These are phyloP conservation scores for Cheilosia grossa DNA, from an alignment of 2,888 invertebrate genomes.

Conservation along the genomic window DNA sequence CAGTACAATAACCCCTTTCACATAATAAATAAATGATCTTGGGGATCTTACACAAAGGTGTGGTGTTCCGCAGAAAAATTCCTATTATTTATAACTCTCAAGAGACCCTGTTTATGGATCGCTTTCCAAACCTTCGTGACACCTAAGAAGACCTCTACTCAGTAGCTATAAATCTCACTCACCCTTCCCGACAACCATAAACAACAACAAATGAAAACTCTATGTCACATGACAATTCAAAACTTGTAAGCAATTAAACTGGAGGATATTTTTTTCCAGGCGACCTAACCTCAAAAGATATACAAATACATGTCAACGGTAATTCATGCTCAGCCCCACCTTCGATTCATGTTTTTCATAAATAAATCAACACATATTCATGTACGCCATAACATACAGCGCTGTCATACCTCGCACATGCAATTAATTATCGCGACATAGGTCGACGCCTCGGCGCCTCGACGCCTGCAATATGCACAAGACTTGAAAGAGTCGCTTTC, in stretches of 20 bases:
- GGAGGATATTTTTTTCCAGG: neutral
- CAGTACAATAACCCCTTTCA: too few relatives aligned
- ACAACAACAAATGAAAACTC: neutral
- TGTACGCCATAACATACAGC: constrained; percentile 21
- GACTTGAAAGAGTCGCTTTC: neutral
- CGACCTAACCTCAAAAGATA: neutral
- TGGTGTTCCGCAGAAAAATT: too few relatives aligned
- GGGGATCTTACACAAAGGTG: too few relatives aligned
- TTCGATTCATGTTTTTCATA: constrained; percentile 34
- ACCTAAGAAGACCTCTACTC: too few relatives aligned
- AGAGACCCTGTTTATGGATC: too few relatives aligned
- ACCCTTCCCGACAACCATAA: too few relatives aligned
- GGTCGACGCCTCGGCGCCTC: constrained; percentile 29
- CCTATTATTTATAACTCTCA: too few relatives aligned
- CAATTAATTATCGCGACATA: constrained; percentile 44
- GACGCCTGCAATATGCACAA: neutral
- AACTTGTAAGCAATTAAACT: neutral
- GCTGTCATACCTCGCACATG: constrained; percentile 15
- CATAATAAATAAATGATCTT: too few relatives aligned
- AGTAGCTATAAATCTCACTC: too few relatives aligned
- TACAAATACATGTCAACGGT: neutral
- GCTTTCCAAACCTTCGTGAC: too few relatives aligned
- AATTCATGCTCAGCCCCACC: neutral
- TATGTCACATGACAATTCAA: neutral
- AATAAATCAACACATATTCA: constrained; percentile 34